phyloP scores from a whole-genome alignment of 37 sponge, comb jelly and placozoan species.

The Amphimedon queenslandica region DNA sequence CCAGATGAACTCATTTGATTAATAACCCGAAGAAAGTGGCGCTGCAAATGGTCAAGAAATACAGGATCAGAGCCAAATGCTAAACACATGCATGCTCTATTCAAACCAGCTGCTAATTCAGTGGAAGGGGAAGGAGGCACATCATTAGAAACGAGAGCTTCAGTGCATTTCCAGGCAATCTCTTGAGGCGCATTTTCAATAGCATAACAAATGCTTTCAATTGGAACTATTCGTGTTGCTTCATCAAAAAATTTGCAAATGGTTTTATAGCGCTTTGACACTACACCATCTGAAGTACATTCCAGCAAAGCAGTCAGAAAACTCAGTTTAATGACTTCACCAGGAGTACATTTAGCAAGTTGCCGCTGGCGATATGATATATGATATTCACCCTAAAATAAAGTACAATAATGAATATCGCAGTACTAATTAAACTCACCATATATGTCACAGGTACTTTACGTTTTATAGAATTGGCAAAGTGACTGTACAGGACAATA shows the following conservation, averaged over 20 bases:
- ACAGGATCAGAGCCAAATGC: neutral
- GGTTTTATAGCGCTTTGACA: conserved; percentile 7
- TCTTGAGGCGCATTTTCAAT: conserved; percentile 21
- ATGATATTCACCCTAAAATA: neutral
- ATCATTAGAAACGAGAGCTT: conserved; percentile 22
- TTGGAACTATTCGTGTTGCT: conserved; percentile 47
- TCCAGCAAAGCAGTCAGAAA: conserved; percentile 55
- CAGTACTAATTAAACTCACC: too few species aligned
- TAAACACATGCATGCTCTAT: neutral
- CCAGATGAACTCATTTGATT: neutral
- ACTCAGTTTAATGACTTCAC: conserved; percentile 44
- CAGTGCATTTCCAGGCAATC: conserved; percentile 28
- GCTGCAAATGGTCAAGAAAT: too few species aligned
- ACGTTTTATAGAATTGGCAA: neutral
- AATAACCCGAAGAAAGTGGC: too few species aligned
- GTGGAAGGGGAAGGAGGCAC: conserved; percentile 5
- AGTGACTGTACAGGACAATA: neutral
- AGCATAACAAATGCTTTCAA: conserved; percentile 61
- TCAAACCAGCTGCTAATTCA: neutral
- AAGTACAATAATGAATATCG: neutral
- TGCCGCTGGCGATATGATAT: conserved; percentile 45
- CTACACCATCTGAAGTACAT: neutral
- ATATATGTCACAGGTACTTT: too few species aligned
- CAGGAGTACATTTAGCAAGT: conserved; percentile 53
- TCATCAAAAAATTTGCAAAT: conserved; percentile 45